Evolutionary conservation across 2,888 invertebrate species (phyloP).

Genomic region (Micropterix aruncella): DNA sequence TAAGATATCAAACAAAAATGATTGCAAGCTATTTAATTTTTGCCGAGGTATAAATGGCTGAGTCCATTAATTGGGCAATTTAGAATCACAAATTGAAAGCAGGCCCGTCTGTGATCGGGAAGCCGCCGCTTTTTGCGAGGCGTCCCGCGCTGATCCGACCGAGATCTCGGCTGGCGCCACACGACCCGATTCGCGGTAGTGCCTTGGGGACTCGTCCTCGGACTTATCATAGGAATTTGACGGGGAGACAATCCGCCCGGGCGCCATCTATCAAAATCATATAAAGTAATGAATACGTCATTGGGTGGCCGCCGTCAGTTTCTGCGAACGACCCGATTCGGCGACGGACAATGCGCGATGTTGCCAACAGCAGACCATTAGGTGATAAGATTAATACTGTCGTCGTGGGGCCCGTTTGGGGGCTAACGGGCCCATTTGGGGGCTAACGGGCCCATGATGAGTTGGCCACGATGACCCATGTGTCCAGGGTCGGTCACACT

Average conservation of each 20-base stretch:
- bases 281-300: neutral
- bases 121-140: neutral
- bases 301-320: neutral
- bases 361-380: too few relatives aligned
- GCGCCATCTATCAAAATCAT: neutral
- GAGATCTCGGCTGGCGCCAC: neutral
- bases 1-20: too few relatives aligned
- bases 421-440: too few relatives aligned
- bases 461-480: too few relatives aligned
- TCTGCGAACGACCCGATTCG: too few relatives aligned
- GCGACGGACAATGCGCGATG: too few relatives aligned
- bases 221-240: constrained; percentile 13
- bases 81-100: neutral
- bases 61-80: neutral
- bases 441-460: too few relatives aligned
- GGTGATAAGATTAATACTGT: too few relatives aligned
- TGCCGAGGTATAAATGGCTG: neutral
- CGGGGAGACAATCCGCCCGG: neutral
- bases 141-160: neutral
- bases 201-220: neutral
- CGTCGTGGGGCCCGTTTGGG: too few relatives aligned
- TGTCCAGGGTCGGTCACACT: too few relatives aligned
- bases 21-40: too few relatives aligned
- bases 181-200: too few relatives aligned
- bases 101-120: neutral